Conservation (phyloP, 2,797 vertebrate genomes). For the Vespertilio murinus region DNA sequence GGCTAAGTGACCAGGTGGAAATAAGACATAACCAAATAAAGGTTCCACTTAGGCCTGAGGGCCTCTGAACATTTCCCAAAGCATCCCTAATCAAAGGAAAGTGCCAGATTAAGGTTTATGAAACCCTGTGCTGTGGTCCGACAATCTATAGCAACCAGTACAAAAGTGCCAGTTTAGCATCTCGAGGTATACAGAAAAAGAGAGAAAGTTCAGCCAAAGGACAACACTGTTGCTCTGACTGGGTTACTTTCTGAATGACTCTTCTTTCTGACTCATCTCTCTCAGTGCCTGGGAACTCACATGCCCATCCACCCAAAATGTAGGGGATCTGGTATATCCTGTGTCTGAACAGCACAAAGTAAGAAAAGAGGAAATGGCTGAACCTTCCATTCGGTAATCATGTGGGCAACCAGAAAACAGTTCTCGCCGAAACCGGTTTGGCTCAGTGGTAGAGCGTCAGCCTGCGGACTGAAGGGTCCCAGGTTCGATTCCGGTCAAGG, state of each 20-base stretch:
- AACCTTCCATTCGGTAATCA: conserved; percentile 38
- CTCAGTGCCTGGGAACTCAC: conserved; percentile 78
- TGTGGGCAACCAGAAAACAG: neutral
- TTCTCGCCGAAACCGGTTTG: no score
- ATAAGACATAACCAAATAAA: conserved; percentile 3
- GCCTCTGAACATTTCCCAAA: conserved; percentile 33
- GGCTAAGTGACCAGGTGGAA: conserved; percentile 12
- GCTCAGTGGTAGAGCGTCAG: no score
- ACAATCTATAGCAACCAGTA: conserved; percentile 69
- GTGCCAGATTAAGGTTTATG: conserved; percentile 38
- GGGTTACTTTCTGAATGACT: conserved; percentile 85
- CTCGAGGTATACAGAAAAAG: conserved; percentile 75
- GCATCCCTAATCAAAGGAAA: conserved; percentile 44
- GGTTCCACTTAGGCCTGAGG: neutral
- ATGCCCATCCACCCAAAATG: conserved; percentile 63
- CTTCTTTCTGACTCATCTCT: conserved; percentile 83
- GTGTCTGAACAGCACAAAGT: conserved; percentile 17
- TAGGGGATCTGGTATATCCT: neutral
- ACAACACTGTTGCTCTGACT: conserved; percentile 83
- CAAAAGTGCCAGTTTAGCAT: conserved; percentile 75
- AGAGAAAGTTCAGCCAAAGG: conserved; percentile 81
- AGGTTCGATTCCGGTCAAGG: no score
- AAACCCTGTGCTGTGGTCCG: neutral
- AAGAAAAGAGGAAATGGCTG: conserved; percentile 60
- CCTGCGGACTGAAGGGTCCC: no score